Evolutionary conservation across 2,113 vertebrate genomes (phyloP).

Genomic region (Tretioscincus oriximinensis): DNA sequence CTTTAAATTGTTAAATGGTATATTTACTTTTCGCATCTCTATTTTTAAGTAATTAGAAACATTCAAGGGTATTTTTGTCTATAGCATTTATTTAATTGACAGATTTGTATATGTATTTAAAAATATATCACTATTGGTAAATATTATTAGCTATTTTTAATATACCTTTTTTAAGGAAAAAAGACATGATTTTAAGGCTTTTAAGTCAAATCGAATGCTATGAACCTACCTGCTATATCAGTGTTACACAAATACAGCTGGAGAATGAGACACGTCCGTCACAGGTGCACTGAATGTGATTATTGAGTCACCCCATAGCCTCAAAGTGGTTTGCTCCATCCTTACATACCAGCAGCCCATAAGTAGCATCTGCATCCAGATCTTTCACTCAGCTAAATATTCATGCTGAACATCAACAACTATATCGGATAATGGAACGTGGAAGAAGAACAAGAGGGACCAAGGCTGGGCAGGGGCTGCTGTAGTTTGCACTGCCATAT

Average conservation of each 20-base stretch:
- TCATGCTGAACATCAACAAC: no score
- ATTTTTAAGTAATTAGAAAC: constrained; percentile 49
- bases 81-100: constrained; percentile 25
- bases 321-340: no score
- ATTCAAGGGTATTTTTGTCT: constrained; percentile 51
- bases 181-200: constrained; percentile 30
- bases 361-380: no score
- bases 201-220: constrained; percentile 12
- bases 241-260: constrained; percentile 45
- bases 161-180: constrained; percentile 23
- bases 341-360: no score
- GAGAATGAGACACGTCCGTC: background rate
- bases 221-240: constrained; percentile 23
- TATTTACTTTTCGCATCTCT: constrained; percentile 42
- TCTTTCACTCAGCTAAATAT: no score
- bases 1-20: constrained; percentile 65
- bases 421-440: no score
- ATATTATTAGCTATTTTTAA: background rate
- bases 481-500: background rate
- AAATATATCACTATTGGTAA: background rate
- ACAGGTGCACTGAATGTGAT: background rate
- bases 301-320: no score
- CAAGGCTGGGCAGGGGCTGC: no score
- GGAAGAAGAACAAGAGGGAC: no score
- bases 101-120: background rate